Evolutionary conservation across 2,888 invertebrate genomes (phyloP), one percentile per base, ranked within the genome.

Genomic region (Lymantria dispar): DNA sequence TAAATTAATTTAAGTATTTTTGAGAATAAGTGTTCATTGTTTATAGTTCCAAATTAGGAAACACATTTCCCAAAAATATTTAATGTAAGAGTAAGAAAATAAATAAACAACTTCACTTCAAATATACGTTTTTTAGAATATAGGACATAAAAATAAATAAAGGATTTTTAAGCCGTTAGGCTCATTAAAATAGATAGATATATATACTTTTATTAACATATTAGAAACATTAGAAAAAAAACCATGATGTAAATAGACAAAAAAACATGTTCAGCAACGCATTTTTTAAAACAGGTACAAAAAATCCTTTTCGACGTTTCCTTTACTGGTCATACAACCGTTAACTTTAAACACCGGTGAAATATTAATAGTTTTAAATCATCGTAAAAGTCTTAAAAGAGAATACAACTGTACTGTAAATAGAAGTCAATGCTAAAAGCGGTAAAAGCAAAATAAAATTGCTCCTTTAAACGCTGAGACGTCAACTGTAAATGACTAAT

Each of bases 361-460:
- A 56, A 63, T 52, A 52, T 52, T 58, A 64, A 64, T 54, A 64
- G 61, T 45, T 64, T 58, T 52, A 60, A 60, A 58, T 54, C 50
- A 61, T 54, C 52, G 45, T 64, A 56, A 64, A 58, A 58, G 36
- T 39, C 12, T n/a, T 37, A 40, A 53, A 58, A 49, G 46, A 64
- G 50, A 47, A 50, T 49, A 45, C 48, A 41, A 51, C 42, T 14
- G 7, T 39, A n/a, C n/a, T 55, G 46, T 47, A 53, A 55, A 62
- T 62, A 62, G 49, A 42, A 49, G 47, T 14, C 42, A 39, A 40
- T 31, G 13, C 31, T 47, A 43, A 47, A 46, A 38, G 38, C 13
- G 9, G 38, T 31, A 43, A 43, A 51, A 10, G 37, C 1, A 37
- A 54, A 48, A 53, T 49, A 54, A 51, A 53, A 62, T 38, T 30